Evolutionary conservation across 2,888 invertebrate genomes (phyloP).

Genomic region (Lithophane ornitopus): DNA sequence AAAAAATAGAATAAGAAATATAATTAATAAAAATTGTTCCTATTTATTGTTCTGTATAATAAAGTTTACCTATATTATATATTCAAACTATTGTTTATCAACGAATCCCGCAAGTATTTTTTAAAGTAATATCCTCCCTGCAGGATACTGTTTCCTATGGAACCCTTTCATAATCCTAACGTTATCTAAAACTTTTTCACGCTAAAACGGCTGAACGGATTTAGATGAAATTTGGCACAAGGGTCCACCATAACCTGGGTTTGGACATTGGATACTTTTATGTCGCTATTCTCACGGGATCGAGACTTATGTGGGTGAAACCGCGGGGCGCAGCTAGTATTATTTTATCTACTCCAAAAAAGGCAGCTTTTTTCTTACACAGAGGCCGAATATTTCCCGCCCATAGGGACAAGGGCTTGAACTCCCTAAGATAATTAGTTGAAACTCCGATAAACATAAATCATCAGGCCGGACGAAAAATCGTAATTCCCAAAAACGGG

Average conservation of each 20-base stretch:
- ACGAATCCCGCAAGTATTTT: neutral
- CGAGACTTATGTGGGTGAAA: no score
- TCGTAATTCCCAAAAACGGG: constrained; percentile 81
- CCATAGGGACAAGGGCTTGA: constrained; percentile 27
- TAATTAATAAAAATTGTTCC: neutral
- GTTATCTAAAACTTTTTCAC: no score
- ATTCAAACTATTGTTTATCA: no score
- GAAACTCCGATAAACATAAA: constrained; percentile 59
- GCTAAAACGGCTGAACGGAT: no score
- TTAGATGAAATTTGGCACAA: no score
- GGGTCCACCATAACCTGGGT: no score
- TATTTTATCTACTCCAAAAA: neutral
- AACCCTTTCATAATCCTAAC: neutral
- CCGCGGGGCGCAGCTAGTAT: no score
- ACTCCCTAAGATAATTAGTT: constrained; percentile 58
- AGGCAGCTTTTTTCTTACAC: constrained; percentile 12
- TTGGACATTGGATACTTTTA: no score
- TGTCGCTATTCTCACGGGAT: no score
- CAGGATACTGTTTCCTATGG: neutral
- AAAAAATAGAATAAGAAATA: no score
- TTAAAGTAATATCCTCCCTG: neutral
- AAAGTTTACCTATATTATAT: no score
- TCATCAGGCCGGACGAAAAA: constrained; percentile 66
- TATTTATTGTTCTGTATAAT: neutral
- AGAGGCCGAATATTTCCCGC: constrained; percentile 18